Evolutionary conservation across 2,797 vertebrate species (phyloP).

Genomic region (Pseudochaenichthys georgianus): DNA sequence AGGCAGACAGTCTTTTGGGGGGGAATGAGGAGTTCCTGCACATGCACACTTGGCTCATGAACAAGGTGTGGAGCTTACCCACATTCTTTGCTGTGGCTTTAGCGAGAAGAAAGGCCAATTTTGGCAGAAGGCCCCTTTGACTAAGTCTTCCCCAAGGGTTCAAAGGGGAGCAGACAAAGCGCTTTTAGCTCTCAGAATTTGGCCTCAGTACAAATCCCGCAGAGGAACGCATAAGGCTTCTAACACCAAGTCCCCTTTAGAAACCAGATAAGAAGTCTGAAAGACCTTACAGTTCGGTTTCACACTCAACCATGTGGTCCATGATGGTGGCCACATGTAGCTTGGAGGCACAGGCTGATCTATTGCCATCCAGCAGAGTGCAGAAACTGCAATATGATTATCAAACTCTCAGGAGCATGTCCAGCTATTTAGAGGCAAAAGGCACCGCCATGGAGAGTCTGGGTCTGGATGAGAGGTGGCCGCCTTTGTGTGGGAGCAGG

Average conservation of each 20-base stretch:
- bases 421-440: constrained; percentile 59
- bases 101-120: constrained; percentile 72
- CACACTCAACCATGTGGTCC: constrained; percentile 49
- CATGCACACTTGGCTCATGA: constrained; percentile 71
- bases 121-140: constrained; percentile 71
- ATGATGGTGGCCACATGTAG: constrained; percentile 59
- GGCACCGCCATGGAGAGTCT: constrained; percentile 28
- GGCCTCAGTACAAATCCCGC: constrained; percentile 67
- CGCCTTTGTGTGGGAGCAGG: constrained; percentile 31
- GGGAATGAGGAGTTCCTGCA: constrained; percentile 72
- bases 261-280: constrained; percentile 62
- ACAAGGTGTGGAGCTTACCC: constrained; percentile 72
- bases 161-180: constrained; percentile 73
- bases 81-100: constrained; percentile 69
- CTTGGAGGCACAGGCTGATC: constrained; percentile 54
- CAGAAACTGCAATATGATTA: constrained; percentile 62
- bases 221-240: constrained; percentile 58
- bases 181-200: constrained; percentile 72
- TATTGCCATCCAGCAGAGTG: constrained; percentile 53
- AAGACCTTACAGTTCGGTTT: constrained; percentile 59
- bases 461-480: constrained; percentile 48
- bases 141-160: constrained; percentile 69
- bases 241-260: constrained; percentile 59
- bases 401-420: constrained; percentile 54
- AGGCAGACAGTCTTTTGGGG: constrained; percentile 60